Evolutionary conservation across 2,888 invertebrate species (phyloP), one percentile per base, ranked within the genome.

Genomic region (Matsumyia berberina): DNA sequence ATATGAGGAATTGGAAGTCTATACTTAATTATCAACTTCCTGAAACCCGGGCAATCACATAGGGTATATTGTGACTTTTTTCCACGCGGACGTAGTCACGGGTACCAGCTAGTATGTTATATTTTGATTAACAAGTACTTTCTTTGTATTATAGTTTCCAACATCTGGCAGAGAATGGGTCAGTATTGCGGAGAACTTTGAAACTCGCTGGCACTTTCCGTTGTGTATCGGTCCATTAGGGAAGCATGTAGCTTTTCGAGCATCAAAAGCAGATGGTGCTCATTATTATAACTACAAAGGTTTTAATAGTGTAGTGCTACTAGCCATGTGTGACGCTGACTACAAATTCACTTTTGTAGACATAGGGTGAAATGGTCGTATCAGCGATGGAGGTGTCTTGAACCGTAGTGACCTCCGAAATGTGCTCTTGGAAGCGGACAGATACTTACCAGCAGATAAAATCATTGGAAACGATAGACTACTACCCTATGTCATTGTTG

Each of bases 111-210:
- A n/a, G n/a, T n/a, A 72, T 46, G 31, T 78, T n/a, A 31, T 12
- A 31, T 12, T 12, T 15, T 37, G 19, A 6, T 37, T 2, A 15
- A 35, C 17, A 17, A n/a, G n/a, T n/a, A n/a, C n/a, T n/a, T 66
- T 12, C 24, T 3, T 69, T 64, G 76, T 29, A n/a, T n/a, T n/a
- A n/a, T n/a, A 82, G 70, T 82, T 82, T 70, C 76, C 82, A 31
- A 17, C 3, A 0, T 31, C 31, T 6, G 15, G 12, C 6, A 1
- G 46, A 7, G 31, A 46, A 12, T 46, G 44, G 64, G 5, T 9
- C 15, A 12, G 8, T n/a, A 49, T 31, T 11, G 44, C 49, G 1
- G 31, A 64, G 9, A 17, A 49, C 15, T 64, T 49, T 12, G 5
- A 6, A 9, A 9, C 29, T 1, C 64, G 44, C 5, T 64, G 64